These are phyloP conservation scores for Acleris cristana DNA, from an alignment of 2,888 invertebrate species.

Conservation along the genomic window DNA sequence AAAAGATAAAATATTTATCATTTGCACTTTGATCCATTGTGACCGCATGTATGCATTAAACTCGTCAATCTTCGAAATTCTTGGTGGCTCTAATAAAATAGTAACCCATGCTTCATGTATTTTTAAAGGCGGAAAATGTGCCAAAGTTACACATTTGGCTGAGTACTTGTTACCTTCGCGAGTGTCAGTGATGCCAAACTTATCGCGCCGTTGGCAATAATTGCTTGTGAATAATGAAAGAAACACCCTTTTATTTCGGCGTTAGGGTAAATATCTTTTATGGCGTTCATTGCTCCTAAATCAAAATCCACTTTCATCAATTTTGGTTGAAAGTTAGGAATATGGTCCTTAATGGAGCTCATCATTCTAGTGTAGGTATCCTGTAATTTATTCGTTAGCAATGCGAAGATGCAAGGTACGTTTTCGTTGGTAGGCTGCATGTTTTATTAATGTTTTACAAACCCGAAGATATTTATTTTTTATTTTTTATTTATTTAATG, in stretches of 20 bases:
- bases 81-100: conserved; percentile 3
- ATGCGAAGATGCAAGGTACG: conserved; percentile 8
- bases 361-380: conserved; percentile 11
- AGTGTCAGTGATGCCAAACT: neutral
- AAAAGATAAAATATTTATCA: conserved; percentile 12
- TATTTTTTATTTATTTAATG: too few relatives aligned
- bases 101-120: conserved; percentile 13
- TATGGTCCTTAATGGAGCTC: conserved; percentile 14
- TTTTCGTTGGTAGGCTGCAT: too few relatives aligned
- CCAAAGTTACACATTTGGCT: conserved; percentile 3
- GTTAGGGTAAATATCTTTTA: conserved; percentile 9
- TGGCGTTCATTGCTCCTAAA: neutral
- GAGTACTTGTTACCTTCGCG: conserved; percentile 1
- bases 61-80: neutral
- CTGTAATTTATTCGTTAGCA: neutral
- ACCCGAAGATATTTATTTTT: too few relatives aligned
- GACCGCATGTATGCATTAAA: conserved; percentile 2
- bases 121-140: conserved; percentile 3
- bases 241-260: conserved; percentile 15
- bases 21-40: conserved; percentile 1
- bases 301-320: conserved; percentile 2
- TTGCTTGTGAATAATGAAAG: conserved; percentile 5
- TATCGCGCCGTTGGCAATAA: neutral
- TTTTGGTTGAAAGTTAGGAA: conserved; percentile 14
- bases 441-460: too few relatives aligned